Evolutionary conservation across 2,113 vertebrate genomes (phyloP).

Genomic region (Protobothrops mucrosquamatus): DNA sequence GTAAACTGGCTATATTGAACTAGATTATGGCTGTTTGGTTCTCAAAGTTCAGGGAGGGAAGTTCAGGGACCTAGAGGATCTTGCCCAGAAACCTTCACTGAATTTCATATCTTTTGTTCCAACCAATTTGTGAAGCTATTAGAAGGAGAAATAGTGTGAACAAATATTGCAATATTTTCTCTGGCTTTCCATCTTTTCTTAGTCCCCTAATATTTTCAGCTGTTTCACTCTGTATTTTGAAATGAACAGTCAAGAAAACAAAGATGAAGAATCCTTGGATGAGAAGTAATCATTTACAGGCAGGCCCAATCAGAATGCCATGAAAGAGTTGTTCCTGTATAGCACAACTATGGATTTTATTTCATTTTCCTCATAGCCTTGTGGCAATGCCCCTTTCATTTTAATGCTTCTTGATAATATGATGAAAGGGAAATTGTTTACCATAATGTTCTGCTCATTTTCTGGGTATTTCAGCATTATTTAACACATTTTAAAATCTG

Average conservation of each 20-base stretch:
- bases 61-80: neutral
- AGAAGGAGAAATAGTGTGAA: slow-evolving; percentile 22
- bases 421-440: neutral
- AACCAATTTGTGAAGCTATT: neutral
- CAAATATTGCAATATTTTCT: neutral
- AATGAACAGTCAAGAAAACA: neutral
- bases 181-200: neutral
- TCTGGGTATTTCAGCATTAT: neutral
- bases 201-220: neutral
- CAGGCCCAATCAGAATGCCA: neutral
- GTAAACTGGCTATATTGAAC: neutral
- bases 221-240: neutral
- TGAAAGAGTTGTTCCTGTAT: neutral
- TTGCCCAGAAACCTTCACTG: neutral
- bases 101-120: neutral
- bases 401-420: neutral
- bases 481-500: neutral
- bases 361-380: neutral
- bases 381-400: neutral
- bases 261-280: neutral
- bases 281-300: neutral
- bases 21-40: neutral
- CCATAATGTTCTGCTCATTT: neutral
- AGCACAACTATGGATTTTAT: neutral
- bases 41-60: neutral